Evolutionary conservation across 2,797 vertebrate species (phyloP).

Genomic region (Limosa lapponica): DNA sequence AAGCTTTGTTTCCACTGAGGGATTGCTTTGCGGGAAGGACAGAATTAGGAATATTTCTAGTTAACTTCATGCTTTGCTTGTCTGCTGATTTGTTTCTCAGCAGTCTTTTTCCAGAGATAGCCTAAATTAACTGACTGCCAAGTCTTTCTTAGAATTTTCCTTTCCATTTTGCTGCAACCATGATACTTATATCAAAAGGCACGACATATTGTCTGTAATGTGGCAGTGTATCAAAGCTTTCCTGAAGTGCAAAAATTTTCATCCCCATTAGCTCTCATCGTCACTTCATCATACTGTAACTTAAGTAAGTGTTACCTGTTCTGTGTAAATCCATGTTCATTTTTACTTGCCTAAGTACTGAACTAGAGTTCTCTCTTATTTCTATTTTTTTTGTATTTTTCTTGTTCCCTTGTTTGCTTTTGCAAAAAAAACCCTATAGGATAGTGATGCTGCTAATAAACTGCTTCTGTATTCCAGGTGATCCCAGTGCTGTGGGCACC

Average conservation of each 20-base stretch:
- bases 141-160: neutral
- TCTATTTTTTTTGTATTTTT: neutral
- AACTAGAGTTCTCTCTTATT: neutral
- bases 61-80: neutral
- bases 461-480: neutral
- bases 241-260: neutral
- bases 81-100: neutral
- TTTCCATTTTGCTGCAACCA: neutral
- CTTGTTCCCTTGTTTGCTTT: neutral
- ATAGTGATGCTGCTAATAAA: neutral
- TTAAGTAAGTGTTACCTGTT: neutral
- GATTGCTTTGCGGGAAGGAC: neutral
- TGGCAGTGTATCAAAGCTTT: neutral
- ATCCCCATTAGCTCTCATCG: neutral
- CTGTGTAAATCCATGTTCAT: neutral
- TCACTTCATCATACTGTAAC: neutral
- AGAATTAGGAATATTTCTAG: neutral
- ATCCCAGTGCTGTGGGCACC: neutral
- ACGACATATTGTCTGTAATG: neutral
- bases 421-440: neutral
- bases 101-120: neutral
- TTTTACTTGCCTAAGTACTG: neutral
- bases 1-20: neutral
- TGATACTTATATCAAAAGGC: neutral
- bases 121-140: neutral